Percentiles rank a stretch among this genome's conserved stretches.
These are phyloP conservation scores for Drosophila sturtevanti DNA, from an alignment of 1,140 invertebrate genomes.

Conservation along the genomic window DNA sequence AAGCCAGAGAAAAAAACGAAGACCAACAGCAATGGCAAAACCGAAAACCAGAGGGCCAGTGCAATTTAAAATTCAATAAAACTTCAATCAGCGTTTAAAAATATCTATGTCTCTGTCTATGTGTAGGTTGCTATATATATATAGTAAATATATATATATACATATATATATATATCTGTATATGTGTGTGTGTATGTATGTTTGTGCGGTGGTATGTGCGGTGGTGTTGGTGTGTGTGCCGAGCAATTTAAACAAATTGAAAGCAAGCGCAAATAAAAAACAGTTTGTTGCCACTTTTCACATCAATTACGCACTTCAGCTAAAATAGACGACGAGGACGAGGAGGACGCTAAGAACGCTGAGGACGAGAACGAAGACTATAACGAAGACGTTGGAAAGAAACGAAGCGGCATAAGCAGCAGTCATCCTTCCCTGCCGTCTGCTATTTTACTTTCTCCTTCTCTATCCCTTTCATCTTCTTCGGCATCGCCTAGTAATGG, in stretches of 20 bases:
- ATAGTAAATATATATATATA: too few species aligned
- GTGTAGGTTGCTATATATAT: slow-evolving; percentile 10
- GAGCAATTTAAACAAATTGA: slow-evolving; percentile 81
- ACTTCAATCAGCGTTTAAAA: slow-evolving; percentile 78
- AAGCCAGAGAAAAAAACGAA: slow-evolving; percentile 27
- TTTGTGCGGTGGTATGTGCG: slow-evolving; percentile 14
- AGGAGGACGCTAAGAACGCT: slow-evolving; percentile 15
- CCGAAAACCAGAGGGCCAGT: slow-evolving; percentile 38
- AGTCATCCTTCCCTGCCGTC: slow-evolving; percentile 29
- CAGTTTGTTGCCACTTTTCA: slow-evolving; percentile 81
- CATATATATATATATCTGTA: slow-evolving; percentile 7
- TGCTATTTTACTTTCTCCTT: neutral
- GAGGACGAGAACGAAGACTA: slow-evolving; percentile 8
- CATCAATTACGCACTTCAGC: slow-evolving; percentile 81
- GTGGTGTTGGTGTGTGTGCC: slow-evolving; percentile 46
- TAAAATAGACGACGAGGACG: slow-evolving; percentile 69
- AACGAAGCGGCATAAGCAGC: slow-evolving; percentile 30
- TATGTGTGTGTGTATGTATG: slow-evolving; percentile 6
- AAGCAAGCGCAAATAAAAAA: slow-evolving; percentile 81
- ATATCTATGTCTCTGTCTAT: slow-evolving; percentile 35
- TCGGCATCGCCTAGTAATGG: slow-evolving; percentile 24
- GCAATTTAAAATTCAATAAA: slow-evolving; percentile 81
- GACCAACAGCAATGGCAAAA: slow-evolving; percentile 21
- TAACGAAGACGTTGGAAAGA: slow-evolving; percentile 36
- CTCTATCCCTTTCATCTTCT: slow-evolving; percentile 22